A percentile compares a stretch with the other conserved stretches of the same genome.
Conservation (phyloP, 2,113 vertebrate species). For the Tragelaphus strepsiceros region DNA sequence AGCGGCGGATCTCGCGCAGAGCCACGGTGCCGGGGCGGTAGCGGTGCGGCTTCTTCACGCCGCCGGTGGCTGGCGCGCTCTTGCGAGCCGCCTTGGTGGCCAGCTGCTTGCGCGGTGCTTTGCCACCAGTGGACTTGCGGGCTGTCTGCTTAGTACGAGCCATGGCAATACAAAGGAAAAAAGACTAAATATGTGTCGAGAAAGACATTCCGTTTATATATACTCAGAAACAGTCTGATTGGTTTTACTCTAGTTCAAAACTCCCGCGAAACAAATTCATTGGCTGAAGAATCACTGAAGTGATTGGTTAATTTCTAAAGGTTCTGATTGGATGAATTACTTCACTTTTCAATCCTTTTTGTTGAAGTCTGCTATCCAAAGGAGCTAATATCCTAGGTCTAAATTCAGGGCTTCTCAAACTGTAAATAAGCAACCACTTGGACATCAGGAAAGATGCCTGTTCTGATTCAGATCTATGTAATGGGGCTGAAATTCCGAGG, state of each 20-base stretch:
- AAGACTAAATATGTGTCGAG: fast-evolving
- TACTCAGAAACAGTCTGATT: fast-evolving
- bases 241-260: constrained; percentile 21
- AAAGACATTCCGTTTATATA: constrained; percentile 28
- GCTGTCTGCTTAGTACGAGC: constrained; percentile 92
- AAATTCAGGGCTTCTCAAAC: neutral
- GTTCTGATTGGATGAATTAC: neutral
- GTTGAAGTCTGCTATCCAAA: fast-evolving
- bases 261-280: constrained; percentile 11
- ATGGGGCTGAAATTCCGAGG: neutral
- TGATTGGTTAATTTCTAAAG: neutral
- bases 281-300: neutral
- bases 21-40: neutral
- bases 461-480: neutral
- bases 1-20: neutral
- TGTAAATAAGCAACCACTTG: neutral
- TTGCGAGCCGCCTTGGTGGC: constrained; percentile 87
- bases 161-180: constrained; percentile 5
- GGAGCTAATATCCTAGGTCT: neutral
- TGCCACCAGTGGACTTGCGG: constrained; percentile 90
- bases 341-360: neutral
- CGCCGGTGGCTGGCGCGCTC: constrained; percentile 83
- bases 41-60: neutral
- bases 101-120: constrained; percentile 88
- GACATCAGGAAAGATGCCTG: neutral